Percentiles rank a stretch among this genome's conserved stretches.
These are phyloP conservation scores for Falcaria lacertinaria DNA, from an alignment of 2,888 invertebrate genomes.

Conservation along the genomic window DNA sequence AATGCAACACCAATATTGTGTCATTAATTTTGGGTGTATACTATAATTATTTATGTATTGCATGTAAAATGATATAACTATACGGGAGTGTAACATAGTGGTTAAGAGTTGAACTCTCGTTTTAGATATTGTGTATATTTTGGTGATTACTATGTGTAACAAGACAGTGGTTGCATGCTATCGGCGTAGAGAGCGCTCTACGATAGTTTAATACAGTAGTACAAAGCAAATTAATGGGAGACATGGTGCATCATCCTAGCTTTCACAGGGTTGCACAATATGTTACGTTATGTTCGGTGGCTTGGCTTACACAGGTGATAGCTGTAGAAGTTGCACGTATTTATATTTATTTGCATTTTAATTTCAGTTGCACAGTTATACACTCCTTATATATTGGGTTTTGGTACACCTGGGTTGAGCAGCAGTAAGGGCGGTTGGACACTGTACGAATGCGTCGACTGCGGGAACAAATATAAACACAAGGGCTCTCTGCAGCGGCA, in stretches of 20 bases:
- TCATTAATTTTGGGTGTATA: not conserved
- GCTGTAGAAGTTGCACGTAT: conserved; percentile 69
- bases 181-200: conserved; percentile 29
- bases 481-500: conserved; percentile 89
- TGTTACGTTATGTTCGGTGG: conserved; percentile 46
- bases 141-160: conserved; percentile 2
- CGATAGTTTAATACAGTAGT: conserved; percentile 46
- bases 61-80: not conserved
- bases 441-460: conserved; percentile 82
- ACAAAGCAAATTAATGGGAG: conserved; percentile 72
- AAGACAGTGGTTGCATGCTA: conserved; percentile 52
- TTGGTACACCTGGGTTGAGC: conserved; percentile 67
- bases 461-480: conserved; percentile 91
- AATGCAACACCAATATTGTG: conserved; percentile 19
- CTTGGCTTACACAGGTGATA: conserved; percentile 69
- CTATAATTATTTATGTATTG: not conserved
- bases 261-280: conserved; percentile 57
- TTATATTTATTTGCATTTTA: conserved; percentile 75
- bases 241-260: conserved; percentile 78
- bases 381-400: conserved; percentile 78
- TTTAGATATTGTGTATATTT: conserved; percentile 12
- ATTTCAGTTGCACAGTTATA: conserved; percentile 79
- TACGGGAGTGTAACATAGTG: not conserved
- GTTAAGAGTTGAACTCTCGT: conserved; percentile 3
- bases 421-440: conserved; percentile 71